Evolutionary conservation across 2,113 vertebrate genomes (phyloP).

Genomic region (Trochalopteron elliotii): DNA sequence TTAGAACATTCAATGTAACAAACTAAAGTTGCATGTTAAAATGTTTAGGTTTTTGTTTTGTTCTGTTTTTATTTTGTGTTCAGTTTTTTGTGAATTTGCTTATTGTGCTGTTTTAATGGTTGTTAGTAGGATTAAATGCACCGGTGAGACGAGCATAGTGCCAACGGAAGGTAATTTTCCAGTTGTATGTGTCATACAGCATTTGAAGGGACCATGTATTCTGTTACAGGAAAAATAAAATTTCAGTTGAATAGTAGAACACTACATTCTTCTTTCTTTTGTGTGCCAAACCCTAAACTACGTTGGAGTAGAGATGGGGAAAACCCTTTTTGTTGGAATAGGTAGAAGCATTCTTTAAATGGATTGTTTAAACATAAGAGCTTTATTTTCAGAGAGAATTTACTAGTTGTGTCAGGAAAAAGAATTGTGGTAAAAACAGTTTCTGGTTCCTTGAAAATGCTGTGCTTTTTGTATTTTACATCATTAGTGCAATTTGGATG

Average conservation of each 20-base stretch:
- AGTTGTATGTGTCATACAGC: slow-evolving; percentile 84
- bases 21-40: slow-evolving; percentile 86
- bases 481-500: slow-evolving; percentile 83
- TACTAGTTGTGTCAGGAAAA: slow-evolving; percentile 47
- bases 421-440: slow-evolving; percentile 32
- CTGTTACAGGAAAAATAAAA: slow-evolving; percentile 60
- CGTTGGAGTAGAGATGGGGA: slow-evolving; percentile 46
- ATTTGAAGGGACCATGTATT: slow-evolving; percentile 83
- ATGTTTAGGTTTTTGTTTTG: slow-evolving; percentile 78
- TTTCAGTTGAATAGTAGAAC: slow-evolving; percentile 46
- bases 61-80: slow-evolving; percentile 74
- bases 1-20: slow-evolving; percentile 85
- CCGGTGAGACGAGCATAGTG: slow-evolving; percentile 77
- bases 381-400: slow-evolving; percentile 54
- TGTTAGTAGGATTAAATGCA: slow-evolving; percentile 80
- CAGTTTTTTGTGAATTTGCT: slow-evolving; percentile 81
- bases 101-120: slow-evolving; percentile 81
- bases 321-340: slow-evolving; percentile 48
- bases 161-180: slow-evolving; percentile 80
- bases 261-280: slow-evolving; percentile 68
- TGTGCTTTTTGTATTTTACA: slow-evolving; percentile 77
- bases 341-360: slow-evolving; percentile 42
- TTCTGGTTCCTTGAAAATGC: slow-evolving; percentile 87
- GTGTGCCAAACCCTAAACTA: slow-evolving; percentile 75
- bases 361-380: slow-evolving; percentile 9